These are phyloP conservation scores for Pecten maximus DNA, from an alignment of 2,888 invertebrate genomes.

Conservation along the genomic window DNA sequence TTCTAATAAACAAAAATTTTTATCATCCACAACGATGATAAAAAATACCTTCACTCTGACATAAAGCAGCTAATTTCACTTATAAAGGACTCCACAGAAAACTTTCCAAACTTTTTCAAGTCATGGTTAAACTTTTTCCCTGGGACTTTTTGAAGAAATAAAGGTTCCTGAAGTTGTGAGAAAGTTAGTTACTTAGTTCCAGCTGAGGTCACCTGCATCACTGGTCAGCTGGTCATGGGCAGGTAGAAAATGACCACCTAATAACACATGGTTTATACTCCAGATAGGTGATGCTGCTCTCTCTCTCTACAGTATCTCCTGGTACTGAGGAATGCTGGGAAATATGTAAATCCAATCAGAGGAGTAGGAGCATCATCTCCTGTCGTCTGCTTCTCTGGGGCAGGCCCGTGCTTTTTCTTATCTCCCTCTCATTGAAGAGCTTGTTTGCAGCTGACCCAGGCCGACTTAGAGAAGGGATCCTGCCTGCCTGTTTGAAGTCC, in stretches of 20 bases:
- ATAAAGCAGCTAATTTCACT: background rate
- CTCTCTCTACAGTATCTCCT: background rate
- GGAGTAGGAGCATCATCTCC: background rate
- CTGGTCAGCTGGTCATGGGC: background rate
- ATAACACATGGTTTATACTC: background rate
- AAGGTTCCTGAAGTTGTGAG: background rate
- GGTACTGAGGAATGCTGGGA: slow-evolving; percentile 19
- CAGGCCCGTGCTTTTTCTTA: slow-evolving; percentile 30
- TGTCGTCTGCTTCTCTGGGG: slow-evolving; percentile 29
- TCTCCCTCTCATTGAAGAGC: slow-evolving; percentile 32
- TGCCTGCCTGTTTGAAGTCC: slow-evolving; percentile 20
- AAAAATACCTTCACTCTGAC: background rate
- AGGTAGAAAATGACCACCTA: background rate
- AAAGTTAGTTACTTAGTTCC: background rate
- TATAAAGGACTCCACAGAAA: background rate
- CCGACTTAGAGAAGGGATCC: background rate
- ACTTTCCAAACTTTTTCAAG: slow-evolving; percentile 23
- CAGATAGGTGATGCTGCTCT: background rate
- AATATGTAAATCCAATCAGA: slow-evolving; percentile 33
- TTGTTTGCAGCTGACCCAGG: slow-evolving; percentile 30
- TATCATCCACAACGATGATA: background rate
- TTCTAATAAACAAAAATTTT: background rate
- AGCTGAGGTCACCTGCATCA: background rate
- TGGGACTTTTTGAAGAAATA: background rate
- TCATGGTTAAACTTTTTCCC: slow-evolving; percentile 14